These are phyloP conservation scores for Psammodynastes pulverulentus DNA, from an alignment of 2,113 vertebrate genomes.

Conservation along the genomic window DNA sequence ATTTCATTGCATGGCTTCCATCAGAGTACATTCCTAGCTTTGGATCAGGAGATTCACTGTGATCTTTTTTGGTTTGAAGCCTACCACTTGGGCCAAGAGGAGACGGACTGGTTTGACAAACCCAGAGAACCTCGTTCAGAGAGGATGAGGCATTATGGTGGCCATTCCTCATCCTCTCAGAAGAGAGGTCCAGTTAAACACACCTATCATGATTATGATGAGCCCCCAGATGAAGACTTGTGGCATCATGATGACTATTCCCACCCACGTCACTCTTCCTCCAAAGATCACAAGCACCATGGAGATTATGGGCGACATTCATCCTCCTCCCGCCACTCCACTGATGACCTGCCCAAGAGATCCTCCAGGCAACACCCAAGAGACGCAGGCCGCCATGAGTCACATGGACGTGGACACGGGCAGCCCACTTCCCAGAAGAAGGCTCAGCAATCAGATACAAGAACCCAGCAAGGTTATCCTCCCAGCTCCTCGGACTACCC, in stretches of 20 bases:
- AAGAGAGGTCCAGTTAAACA: constrained; percentile 88
- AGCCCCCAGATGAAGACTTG: constrained; percentile 88
- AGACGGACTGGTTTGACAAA: constrained; percentile 99
- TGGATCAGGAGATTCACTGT: constrained; percentile 71
- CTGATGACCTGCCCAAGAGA: constrained; percentile 82
- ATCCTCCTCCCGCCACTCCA: constrained; percentile 79
- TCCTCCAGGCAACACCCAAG: constrained; percentile 84
- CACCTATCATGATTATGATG: constrained; percentile 93
- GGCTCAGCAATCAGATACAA: constrained; percentile 70
- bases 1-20: constrained; percentile 82
- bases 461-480: constrained; percentile 74
- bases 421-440: constrained; percentile 79
- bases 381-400: constrained; percentile 81
- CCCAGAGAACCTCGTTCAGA: constrained; percentile 92
- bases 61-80: constrained; percentile 94
- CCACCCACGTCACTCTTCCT: constrained; percentile 76
- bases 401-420: constrained; percentile 69
- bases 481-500: constrained; percentile 76
- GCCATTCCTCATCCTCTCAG: constrained; percentile 84
- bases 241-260: constrained; percentile 86
- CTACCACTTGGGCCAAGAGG: constrained; percentile 99
- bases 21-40: constrained; percentile 58
- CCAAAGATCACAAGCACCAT: constrained; percentile 89
- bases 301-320: constrained; percentile 83
- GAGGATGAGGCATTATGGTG: constrained; percentile 88